Conservation (phyloP, 1,140 invertebrate genomes). For the Nephotettix cincticeps region DNA sequence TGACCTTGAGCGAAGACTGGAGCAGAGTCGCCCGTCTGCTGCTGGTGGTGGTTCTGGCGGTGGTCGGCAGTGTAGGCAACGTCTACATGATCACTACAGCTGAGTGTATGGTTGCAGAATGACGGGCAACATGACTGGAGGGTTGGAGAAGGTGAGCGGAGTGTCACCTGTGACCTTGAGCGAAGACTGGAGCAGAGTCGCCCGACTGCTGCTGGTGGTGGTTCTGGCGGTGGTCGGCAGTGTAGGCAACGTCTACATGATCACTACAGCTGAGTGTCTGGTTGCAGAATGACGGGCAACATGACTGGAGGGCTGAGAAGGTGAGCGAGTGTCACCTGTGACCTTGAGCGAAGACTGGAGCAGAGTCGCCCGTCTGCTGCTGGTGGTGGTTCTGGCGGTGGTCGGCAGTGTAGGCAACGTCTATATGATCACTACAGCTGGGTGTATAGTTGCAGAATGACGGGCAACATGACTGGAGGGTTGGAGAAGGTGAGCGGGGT, state of each 20-base stretch:
- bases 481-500: slow-evolving; percentile 28
- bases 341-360: slow-evolving; percentile 67
- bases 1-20: slow-evolving; percentile 65
- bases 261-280: slow-evolving; percentile 61
- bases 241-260: slow-evolving; percentile 73
- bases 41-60: slow-evolving; percentile 60
- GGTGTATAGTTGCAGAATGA: neutral
- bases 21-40: slow-evolving; percentile 64
- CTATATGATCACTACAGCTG: slow-evolving; percentile 61
- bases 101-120: slow-evolving; percentile 45
- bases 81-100: slow-evolving; percentile 74
- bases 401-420: slow-evolving; percentile 71
- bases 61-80: slow-evolving; percentile 68
- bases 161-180: slow-evolving; percentile 58
- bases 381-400: slow-evolving; percentile 62
- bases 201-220: slow-evolving; percentile 62
- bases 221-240: slow-evolving; percentile 64
- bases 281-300: neutral
- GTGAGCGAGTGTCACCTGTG: slow-evolving; percentile 49
- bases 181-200: slow-evolving; percentile 66
- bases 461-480: neutral
- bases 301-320: slow-evolving; percentile 6
- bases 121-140: neutral
- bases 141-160: slow-evolving; percentile 21
- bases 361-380: slow-evolving; percentile 61